Conservation (phyloP, 2,888 invertebrate species). For the Netelia fuscicornis region DNA sequence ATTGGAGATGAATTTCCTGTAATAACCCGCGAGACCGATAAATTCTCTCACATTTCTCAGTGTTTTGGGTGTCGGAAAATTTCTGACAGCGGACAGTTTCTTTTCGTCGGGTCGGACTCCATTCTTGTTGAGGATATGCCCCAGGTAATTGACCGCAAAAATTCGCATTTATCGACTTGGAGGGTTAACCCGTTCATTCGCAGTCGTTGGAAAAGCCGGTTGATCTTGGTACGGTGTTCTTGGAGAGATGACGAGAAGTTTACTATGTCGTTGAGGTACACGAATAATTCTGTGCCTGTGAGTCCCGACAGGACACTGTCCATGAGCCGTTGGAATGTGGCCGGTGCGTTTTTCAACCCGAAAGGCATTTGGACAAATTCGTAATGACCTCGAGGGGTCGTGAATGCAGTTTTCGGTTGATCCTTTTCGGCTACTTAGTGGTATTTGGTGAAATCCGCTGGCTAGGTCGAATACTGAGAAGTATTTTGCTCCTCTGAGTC, state of each 20-base stretch:
- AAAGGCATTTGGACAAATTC: too few species aligned
- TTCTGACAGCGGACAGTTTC: conserved; percentile 61
- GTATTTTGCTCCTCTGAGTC: too few species aligned
- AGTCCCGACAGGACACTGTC: too few species aligned
- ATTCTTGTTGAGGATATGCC: conserved; percentile 61
- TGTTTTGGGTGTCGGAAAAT: conserved; percentile 67
- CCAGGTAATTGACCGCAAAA: conserved; percentile 60
- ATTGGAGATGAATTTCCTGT: too few species aligned
- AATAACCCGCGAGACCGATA: too few species aligned
- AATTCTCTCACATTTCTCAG: conserved; percentile 63
- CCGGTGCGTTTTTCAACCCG: too few species aligned
- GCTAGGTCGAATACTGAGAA: too few species aligned
- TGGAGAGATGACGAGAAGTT: neutral
- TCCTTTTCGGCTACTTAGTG: conserved; percentile 30
- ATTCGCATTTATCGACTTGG: conserved; percentile 63
- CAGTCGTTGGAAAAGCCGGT: neutral
- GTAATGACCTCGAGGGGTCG: conserved; percentile 20
- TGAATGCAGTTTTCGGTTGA: conserved; percentile 42
- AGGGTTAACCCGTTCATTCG: neutral
- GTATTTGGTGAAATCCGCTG: conserved; percentile 72
- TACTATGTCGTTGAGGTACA: neutral
- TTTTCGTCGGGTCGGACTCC: conserved; percentile 70
- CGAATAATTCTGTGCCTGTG: too few species aligned
- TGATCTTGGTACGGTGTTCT: neutral
- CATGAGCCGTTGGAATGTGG: too few species aligned